These are phyloP conservation scores for Cerceris rybyensis DNA, from an alignment of 2,888 invertebrate species.

Conservation along the genomic window DNA sequence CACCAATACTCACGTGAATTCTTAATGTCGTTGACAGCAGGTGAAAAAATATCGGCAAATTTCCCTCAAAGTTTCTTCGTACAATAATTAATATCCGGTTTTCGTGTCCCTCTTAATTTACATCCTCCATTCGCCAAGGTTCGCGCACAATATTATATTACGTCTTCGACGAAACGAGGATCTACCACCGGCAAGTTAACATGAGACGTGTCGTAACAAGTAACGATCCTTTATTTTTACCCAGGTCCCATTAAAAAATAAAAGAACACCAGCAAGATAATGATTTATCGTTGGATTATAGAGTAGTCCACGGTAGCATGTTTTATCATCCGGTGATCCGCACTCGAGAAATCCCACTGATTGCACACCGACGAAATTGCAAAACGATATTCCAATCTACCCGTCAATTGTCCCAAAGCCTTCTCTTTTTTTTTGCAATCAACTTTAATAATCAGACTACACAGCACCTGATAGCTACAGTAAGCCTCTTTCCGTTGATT, in stretches of 20 bases:
- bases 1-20: no score
- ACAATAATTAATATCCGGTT: neutral
- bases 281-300: constrained; percentile 19
- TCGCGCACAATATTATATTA: no score
- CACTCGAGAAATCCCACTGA: neutral
- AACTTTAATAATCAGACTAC: no score
- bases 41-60: neutral
- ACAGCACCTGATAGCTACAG: no score
- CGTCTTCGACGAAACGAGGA: no score
- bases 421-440: no score
- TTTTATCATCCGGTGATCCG: constrained; percentile 24
- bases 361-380: constrained; percentile 11
- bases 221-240: no score
- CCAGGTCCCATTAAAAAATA: no score
- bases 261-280: neutral
- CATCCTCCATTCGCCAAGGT: neutral
- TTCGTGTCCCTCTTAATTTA: neutral
- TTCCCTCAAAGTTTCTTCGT: neutral
- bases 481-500: no score
- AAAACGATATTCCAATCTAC: constrained; percentile 8
- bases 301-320: constrained; percentile 5
- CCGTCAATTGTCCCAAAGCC: neutral
- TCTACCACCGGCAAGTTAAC: no score
- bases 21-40: no score
- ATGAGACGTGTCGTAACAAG: no score